phyloP scores from a whole-genome alignment of 2,888 invertebrate species.

The Nasonovia ribisnigri region DNA sequence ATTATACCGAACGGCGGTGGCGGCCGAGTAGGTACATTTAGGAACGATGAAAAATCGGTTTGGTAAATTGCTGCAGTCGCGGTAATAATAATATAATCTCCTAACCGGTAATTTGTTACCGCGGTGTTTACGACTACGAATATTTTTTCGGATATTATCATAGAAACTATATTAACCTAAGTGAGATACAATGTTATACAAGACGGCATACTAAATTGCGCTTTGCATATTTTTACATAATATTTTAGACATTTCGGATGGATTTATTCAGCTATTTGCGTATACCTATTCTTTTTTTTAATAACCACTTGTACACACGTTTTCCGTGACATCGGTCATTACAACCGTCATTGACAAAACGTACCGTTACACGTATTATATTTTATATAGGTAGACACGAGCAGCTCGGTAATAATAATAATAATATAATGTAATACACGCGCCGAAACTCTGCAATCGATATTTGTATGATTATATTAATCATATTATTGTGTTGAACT shows the following conservation, averaged over 20 bases:
- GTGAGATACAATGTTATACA: conserved; percentile 46
- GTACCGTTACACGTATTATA: neutral
- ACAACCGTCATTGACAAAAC: conserved; percentile 19
- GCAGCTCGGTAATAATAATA: too few species aligned
- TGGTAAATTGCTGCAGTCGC: neutral
- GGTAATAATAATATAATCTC: conserved; percentile 12
- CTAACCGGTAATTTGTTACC: conserved; percentile 34
- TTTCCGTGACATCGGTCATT: conserved; percentile 35
- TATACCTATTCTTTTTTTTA: conserved; percentile 19
- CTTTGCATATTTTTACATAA: conserved; percentile 63
- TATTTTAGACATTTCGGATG: conserved; percentile 21
- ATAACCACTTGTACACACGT: conserved; percentile 28
- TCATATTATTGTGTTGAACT: neutral
- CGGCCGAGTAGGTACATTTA: neutral
- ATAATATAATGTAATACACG: too few species aligned
- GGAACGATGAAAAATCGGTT: neutral
- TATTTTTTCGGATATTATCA: conserved; percentile 21
- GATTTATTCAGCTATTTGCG: conserved; percentile 41
- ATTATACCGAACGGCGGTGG: neutral
- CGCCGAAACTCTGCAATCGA: too few species aligned
- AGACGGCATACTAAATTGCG: conserved; percentile 39
- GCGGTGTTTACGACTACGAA: conserved; percentile 15
- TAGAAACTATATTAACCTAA: conserved; percentile 17
- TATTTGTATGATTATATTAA: too few species aligned
- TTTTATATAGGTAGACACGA: neutral